Percentiles rank a stretch among this genome's conserved stretches.
These are phyloP conservation scores for Notothenia coriiceps DNA, from an alignment of 2,113 vertebrate species.

Conservation along the genomic window DNA sequence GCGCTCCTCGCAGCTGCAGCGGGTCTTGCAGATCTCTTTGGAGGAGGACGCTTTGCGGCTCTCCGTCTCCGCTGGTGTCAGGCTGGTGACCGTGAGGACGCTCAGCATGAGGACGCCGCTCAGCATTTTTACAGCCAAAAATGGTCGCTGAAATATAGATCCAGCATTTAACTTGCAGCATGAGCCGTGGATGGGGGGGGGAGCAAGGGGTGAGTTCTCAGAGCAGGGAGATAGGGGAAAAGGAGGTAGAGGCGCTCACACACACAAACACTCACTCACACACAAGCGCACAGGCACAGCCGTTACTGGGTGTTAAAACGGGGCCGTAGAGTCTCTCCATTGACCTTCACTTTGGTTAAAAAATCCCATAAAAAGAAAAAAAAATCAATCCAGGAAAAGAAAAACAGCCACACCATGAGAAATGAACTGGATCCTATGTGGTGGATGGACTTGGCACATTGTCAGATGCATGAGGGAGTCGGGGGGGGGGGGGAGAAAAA, in stretches of 20 bases:
- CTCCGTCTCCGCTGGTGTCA: constrained; percentile 89
- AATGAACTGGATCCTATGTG: constrained; percentile 50
- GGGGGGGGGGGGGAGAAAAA: constrained; percentile 20
- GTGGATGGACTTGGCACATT: constrained; percentile 67
- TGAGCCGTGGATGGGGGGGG: constrained; percentile 44
- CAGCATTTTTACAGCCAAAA: constrained; percentile 92
- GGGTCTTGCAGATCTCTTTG: constrained; percentile 97
- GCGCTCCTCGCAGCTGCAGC: constrained; percentile 95
- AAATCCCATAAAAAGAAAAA: constrained; percentile 25
- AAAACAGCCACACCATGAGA: constrained; percentile 46
- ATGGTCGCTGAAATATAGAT: constrained; percentile 67
- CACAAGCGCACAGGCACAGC: constrained; percentile 6
- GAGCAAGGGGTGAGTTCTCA: constrained; percentile 47
- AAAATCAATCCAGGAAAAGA: constrained; percentile 34
- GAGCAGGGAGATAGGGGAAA: constrained; percentile 22
- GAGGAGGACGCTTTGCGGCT: constrained; percentile 93
- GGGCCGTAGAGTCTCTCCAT: constrained; percentile 66
- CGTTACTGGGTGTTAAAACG: constrained; percentile 55
- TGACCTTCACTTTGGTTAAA: constrained; percentile 64
- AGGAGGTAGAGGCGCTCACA: constrained; percentile 40
- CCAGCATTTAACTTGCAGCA: constrained; percentile 78
- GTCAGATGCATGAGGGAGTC: constrained; percentile 49
- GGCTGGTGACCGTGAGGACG: constrained; percentile 92
- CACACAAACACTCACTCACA: constrained; percentile 23
- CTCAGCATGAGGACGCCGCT: constrained; percentile 94